Percentiles rank a stretch among this genome's conserved stretches.
Evolutionary conservation across 2,797 vertebrate species (phyloP).

Genomic region (Gastrophryne carolinensis): DNA sequence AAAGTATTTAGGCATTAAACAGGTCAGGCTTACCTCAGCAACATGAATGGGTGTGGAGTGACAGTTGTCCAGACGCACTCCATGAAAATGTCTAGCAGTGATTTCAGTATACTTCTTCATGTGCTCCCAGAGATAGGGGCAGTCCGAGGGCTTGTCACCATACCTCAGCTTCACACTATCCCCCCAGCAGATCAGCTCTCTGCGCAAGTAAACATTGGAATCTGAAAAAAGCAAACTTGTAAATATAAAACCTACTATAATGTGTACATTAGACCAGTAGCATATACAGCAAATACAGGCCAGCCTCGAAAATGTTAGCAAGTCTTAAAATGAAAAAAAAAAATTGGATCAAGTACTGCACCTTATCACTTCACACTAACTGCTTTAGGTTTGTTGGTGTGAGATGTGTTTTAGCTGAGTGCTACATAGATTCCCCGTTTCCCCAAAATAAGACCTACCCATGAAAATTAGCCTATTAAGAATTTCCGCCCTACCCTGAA

Average conservation of each 20-base stretch:
- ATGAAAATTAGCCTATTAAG: too few species aligned
- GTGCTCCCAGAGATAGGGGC: slow-evolving; percentile 91
- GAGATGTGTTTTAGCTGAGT: too few species aligned
- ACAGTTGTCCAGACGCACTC: slow-evolving; percentile 93
- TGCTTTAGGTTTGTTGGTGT: too few species aligned
- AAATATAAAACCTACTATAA: neutral
- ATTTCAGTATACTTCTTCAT: slow-evolving; percentile 95
- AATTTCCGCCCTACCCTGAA: too few species aligned
- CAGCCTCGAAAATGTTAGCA: too few species aligned
- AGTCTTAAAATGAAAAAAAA: too few species aligned
- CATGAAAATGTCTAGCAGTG: slow-evolving; percentile 86
- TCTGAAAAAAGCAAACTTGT: slow-evolving; percentile 63
- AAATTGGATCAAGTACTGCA: too few species aligned
- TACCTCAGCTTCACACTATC: slow-evolving; percentile 95
- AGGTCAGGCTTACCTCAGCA: slow-evolving; percentile 91
- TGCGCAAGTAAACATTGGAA: slow-evolving; percentile 88
- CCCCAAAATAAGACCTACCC: too few species aligned
- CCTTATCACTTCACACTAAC: too few species aligned
- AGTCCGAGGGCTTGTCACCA: slow-evolving; percentile 85
- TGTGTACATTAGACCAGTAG: too few species aligned
- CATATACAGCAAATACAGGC: too few species aligned
- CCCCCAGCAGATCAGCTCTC: slow-evolving; percentile 94
- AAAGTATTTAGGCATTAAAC: neutral
- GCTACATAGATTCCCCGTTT: too few species aligned
- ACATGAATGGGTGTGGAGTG: slow-evolving; percentile 94